Conservation (phyloP, 1,140 invertebrate species). For the Meteorus sp. region DNA sequence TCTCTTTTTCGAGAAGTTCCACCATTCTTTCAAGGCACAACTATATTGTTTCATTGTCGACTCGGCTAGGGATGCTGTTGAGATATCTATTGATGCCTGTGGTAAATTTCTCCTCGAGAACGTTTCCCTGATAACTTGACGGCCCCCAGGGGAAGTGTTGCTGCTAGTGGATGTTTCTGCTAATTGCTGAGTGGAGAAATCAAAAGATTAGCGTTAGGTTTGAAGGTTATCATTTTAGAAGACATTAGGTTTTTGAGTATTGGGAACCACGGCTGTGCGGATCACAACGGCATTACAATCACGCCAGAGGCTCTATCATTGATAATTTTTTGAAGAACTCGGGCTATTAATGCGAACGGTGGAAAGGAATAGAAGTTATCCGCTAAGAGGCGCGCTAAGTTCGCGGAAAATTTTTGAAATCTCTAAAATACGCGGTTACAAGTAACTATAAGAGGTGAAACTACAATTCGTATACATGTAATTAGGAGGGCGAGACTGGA, state of each 20-base stretch:
- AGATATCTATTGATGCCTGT: background rate
- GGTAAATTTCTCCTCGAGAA: background rate
- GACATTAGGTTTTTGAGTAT: constrained; percentile 19
- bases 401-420: constrained; percentile 3
- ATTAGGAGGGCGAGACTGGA: constrained; percentile 1
- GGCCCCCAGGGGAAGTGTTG: background rate
- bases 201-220: constrained; percentile 11
- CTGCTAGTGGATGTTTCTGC: background rate
- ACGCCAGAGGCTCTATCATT: constrained; percentile 18
- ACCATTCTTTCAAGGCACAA: background rate
- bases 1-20: background rate
- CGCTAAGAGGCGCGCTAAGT: no score
- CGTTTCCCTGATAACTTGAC: constrained; percentile 2
- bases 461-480: constrained; percentile 1
- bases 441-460: background rate
- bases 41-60: constrained; percentile 5
- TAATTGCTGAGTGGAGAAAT: constrained; percentile 2
- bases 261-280: constrained; percentile 25
- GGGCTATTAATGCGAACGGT: constrained; percentile 22
- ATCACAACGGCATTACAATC: constrained; percentile 26
- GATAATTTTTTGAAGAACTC: constrained; percentile 23
- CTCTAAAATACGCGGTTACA: constrained; percentile 5
- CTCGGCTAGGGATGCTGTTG: background rate
- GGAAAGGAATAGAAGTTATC: constrained; percentile 29
- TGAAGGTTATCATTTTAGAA: constrained; percentile 10